Conservation (phyloP, 2,888 invertebrate species). For the Catocala sponsa region DNA sequence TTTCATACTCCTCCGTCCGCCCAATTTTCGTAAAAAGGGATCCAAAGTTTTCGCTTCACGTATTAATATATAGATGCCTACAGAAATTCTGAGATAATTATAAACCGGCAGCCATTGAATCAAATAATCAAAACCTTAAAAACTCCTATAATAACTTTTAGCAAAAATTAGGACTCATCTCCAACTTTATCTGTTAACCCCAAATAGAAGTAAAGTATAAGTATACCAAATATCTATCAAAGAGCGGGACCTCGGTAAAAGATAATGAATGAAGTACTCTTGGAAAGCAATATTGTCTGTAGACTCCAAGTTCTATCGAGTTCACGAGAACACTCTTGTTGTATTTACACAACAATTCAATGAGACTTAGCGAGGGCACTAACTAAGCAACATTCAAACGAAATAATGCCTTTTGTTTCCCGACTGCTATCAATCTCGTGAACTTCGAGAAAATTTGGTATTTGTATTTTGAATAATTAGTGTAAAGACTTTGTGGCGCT, state of each 20-base stretch:
- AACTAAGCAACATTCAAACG: slow-evolving; percentile 52
- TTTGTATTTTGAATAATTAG: slow-evolving; percentile 23
- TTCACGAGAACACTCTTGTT: slow-evolving; percentile 55
- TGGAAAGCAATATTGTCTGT: slow-evolving; percentile 64
- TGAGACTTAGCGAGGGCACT: slow-evolving; percentile 46
- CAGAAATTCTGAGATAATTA: too few relatives aligned
- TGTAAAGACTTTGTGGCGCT: too few relatives aligned
- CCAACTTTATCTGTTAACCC: too few relatives aligned
- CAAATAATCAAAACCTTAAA: too few relatives aligned
- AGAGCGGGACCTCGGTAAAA: slow-evolving; percentile 38
- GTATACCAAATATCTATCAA: slow-evolving; percentile 43
- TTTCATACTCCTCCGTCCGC: too few relatives aligned
- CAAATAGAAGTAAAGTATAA: slow-evolving; percentile 11
- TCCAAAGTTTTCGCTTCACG: too few relatives aligned
- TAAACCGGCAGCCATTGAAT: too few relatives aligned
- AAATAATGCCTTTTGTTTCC: slow-evolving; percentile 58
- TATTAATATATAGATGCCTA: too few relatives aligned
- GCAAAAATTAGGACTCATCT: too few relatives aligned
- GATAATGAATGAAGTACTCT: slow-evolving; percentile 65
- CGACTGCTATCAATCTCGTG: slow-evolving; percentile 52
- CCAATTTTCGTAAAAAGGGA: too few relatives aligned
- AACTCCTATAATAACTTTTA: too few relatives aligned
- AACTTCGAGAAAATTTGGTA: slow-evolving; percentile 43
- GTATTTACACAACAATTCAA: slow-evolving; percentile 68
- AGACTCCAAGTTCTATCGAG: slow-evolving; percentile 55